These are phyloP conservation scores for Pseudomugil gertrudae DNA, from an alignment of 2,797 vertebrate genomes.

Conservation along the genomic window DNA sequence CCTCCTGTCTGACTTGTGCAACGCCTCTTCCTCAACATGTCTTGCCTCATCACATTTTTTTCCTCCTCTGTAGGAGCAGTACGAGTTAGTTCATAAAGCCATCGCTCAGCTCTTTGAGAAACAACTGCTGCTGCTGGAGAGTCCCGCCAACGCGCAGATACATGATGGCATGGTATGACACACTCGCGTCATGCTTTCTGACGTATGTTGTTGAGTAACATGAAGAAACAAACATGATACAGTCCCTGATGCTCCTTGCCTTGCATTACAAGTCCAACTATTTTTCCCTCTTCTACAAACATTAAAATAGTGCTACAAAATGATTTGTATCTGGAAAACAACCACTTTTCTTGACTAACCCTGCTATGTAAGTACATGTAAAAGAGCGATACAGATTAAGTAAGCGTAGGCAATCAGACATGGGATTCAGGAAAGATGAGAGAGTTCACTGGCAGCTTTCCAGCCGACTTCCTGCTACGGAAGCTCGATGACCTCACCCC, in stretches of 20 bases:
- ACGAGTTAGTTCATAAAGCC: slow-evolving; percentile 94
- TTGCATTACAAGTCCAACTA: not conserved
- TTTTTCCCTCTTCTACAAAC: not conserved
- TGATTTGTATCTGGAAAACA: not conserved
- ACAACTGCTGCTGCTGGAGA: slow-evolving; percentile 90
- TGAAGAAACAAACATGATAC: not conserved
- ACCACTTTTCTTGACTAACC: no score
- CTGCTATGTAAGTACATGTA: not conserved
- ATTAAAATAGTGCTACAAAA: not conserved
- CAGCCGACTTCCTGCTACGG: slow-evolving; percentile 77
- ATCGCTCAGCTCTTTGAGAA: slow-evolving; percentile 96
- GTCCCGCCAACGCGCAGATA: slow-evolving; percentile 85
- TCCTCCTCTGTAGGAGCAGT: slow-evolving; percentile 87
- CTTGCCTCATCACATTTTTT: slow-evolving; percentile 16
- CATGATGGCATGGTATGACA: slow-evolving; percentile 89
- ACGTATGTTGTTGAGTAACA: slow-evolving; percentile 70
- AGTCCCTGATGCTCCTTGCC: not conserved
- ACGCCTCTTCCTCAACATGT: not conserved
- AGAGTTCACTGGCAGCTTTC: slow-evolving; percentile 51
- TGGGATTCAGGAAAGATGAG: slow-evolving; percentile 37
- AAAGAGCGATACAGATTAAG: slow-evolving; percentile 1
- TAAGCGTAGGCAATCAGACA: slow-evolving; percentile 17
- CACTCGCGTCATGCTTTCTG: slow-evolving; percentile 29
- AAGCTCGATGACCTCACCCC: slow-evolving; percentile 71
- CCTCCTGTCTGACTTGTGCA: not conserved